Base-by-base conservation (phyloP, 1,140 invertebrate species). In the Tetraneura akinire region DNA sequence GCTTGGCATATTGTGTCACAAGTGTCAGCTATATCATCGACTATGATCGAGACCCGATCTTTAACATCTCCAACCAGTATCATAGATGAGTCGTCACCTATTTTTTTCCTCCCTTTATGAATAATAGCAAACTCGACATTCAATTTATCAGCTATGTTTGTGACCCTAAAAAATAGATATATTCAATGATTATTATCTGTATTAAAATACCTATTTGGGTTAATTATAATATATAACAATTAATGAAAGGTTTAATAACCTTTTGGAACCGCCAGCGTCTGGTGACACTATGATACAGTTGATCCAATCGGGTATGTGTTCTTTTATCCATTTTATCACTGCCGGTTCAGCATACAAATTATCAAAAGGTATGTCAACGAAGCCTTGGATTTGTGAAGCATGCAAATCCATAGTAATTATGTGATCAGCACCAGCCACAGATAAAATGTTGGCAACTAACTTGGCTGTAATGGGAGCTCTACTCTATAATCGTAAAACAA, bases 351-450 rank as follows among this genome's bases (percentile, higher is more conserved):
- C 97, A 86, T 98, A 99, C 70, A 99, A 87, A 88, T 99, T 99
- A 86, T 99, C 98, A 1, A 99, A 97, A 66, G 98, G 98, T 85
- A 99, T 99, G 87, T 99, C 97, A 86, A 99, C 99, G 87, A 99
- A 99, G 49, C 98, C 97, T 89, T 98, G 98, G 85, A 99, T 99
- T 88, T 99, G 98, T 82, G 96, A 98, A 29, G 98, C 96, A 87
- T 99, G 98, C 37, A 99, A 89, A 86, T 99, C 98, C 94, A 99
- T 99, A 18, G 98, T 99, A 83, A 99, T 99, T 80, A 99, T 98
- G 84, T 99, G 98, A 88, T 99, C 96, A 8, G 97, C 97, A 42
- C 97, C 98, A 82, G 98, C 94, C 18, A 98, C 96, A 66, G 96
- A 97, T 82, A 99, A 88, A 92, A 99, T 98, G 85, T 99, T 99